These are phyloP conservation scores for Andrena dorsata DNA, from an alignment of 2,888 invertebrate species.

Conservation along the genomic window DNA sequence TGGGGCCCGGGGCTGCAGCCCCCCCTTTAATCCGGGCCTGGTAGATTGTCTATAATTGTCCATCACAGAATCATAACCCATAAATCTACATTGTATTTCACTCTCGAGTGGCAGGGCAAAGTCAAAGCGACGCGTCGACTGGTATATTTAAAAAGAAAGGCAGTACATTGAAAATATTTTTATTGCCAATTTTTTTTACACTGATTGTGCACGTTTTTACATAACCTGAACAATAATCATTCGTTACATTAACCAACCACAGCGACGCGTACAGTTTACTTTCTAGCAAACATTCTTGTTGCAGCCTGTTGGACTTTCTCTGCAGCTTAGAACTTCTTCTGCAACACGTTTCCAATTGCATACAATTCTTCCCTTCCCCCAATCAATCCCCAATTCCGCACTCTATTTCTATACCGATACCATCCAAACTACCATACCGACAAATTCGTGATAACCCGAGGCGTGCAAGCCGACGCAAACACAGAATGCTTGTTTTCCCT, in stretches of 20 bases:
- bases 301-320: background rate
- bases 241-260: background rate
- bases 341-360: background rate
- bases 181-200: no score
- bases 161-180: no score
- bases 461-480: conserved; percentile 11
- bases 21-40: no score
- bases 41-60: background rate
- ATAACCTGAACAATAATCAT: background rate
- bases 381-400: background rate
- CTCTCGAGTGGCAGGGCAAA: no score
- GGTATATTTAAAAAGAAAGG: no score
- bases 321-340: background rate
- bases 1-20: no score
- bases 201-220: no score
- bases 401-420: background rate
- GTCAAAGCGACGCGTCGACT: no score
- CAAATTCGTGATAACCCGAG: conserved; percentile 24
- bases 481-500: conserved; percentile 21
- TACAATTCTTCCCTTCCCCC: background rate
- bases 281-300: no score
- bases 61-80: background rate
- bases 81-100: no score
- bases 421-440: conserved; percentile 29
- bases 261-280: no score